phyloP scores from a whole-genome alignment of 2,797 vertebrate genomes.

The Carapus acus region DNA sequence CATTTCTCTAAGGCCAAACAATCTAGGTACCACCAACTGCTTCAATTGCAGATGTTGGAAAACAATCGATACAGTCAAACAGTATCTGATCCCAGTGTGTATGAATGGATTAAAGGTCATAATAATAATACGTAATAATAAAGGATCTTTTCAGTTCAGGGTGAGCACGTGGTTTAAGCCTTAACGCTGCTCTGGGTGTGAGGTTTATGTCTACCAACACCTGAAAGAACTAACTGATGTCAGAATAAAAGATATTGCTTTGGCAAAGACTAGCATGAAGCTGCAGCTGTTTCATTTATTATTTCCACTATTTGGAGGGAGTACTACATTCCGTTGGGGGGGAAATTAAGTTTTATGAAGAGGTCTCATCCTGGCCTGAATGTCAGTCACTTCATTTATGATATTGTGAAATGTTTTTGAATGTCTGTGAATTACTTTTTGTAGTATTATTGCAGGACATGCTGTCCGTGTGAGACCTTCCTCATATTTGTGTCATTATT shows the following conservation, averaged over 20 bases:
- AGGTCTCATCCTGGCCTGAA: constrained; percentile 5
- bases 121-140: too few species aligned
- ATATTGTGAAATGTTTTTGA: neutral
- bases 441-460: constrained; percentile 4
- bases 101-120: too few species aligned
- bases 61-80: too few species aligned
- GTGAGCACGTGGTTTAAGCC: constrained; percentile 9
- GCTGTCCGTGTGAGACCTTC: constrained; percentile 3
- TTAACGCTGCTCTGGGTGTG: constrained; percentile 26
- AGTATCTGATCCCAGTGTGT: too few species aligned
- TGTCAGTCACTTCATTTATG: constrained; percentile 12
- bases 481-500: too few species aligned
- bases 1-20: too few species aligned
- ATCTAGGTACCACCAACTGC: too few species aligned
- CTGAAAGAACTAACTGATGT: constrained; percentile 35
- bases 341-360: constrained; percentile 35
- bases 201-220: constrained; percentile 18
- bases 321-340: constrained; percentile 36
- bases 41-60: too few species aligned
- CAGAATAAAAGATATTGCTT: constrained; percentile 30
- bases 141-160: too few species aligned
- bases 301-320: constrained; percentile 17
- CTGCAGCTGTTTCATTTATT: constrained; percentile 44
- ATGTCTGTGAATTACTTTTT: too few species aligned
- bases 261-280: constrained; percentile 15